Evolutionary conservation across 1,140 invertebrate genomes (phyloP).

Genomic region (Acromyrmex charruanus): DNA sequence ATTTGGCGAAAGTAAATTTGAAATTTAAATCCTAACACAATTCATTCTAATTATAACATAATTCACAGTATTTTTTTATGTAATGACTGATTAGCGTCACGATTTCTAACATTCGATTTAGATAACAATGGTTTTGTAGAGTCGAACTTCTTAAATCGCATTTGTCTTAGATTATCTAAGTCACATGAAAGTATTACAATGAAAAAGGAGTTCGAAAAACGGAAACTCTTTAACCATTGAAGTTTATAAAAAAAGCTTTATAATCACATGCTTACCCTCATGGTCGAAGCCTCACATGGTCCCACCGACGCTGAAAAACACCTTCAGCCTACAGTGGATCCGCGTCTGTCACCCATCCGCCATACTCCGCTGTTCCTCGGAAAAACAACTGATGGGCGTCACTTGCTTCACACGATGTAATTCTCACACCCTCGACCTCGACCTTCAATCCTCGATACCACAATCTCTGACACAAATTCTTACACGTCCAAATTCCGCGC

Average conservation of each 20-base stretch:
- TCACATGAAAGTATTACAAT: background rate
- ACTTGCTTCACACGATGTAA: slow-evolving; percentile 53
- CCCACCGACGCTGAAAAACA: slow-evolving; percentile 77
- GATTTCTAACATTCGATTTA: background rate
- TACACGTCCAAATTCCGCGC: slow-evolving; percentile 30
- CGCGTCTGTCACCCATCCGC: slow-evolving; percentile 72
- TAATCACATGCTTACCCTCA: slow-evolving; percentile 77
- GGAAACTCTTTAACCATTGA: background rate
- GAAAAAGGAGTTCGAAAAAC: background rate
- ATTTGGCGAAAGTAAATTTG: background rate
- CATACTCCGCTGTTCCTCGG: slow-evolving; percentile 63
- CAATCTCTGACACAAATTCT: slow-evolving; percentile 40
- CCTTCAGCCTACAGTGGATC: slow-evolving; percentile 65
- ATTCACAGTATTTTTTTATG: background rate
- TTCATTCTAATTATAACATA: background rate
- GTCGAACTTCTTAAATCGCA: no score
- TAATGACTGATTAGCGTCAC: background rate
- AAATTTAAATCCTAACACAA: background rate
- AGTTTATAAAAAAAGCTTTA: background rate
- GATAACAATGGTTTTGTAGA: background rate
- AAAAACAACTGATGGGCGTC: slow-evolving; percentile 51
- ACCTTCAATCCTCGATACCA: slow-evolving; percentile 36
- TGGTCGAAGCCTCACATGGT: slow-evolving; percentile 82
- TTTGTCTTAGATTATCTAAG: background rate
- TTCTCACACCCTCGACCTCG: slow-evolving; percentile 36